Evolutionary conservation across 1,140 invertebrate species (phyloP), one percentile per base, ranked within the genome.

Genomic region (Drosophila funebris): DNA sequence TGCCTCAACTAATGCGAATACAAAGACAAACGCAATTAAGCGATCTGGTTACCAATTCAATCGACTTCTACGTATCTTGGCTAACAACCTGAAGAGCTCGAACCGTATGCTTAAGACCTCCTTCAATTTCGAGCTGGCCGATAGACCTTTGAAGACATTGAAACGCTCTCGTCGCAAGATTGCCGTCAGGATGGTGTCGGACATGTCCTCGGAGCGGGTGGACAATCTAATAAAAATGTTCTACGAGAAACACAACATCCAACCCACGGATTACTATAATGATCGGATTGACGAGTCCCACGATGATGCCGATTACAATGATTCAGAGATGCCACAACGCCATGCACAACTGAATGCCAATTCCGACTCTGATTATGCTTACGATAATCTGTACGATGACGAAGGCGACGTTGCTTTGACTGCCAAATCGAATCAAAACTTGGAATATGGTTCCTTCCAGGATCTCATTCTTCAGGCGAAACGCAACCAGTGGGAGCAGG

Each of bases 131-230:
- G 88, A 90, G 36, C 37, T 90, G 22, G 75, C 66, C 18, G 79
- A 90, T 20, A 73, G 53, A 31, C 46, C 82, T 3, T 20, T 29
- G 3, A 84, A 84, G 16, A 36, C 75, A 1, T 37, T 76, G 6
- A 90, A 84, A 13, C 75, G 88, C 18, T 37, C 72, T 1, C 82
- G 83, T 0, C 70, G 88, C 0, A 90, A 88, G 67, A 90, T 90
- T 16, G 80, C 83, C 16, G 77, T 90, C 1, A 84, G 74, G 56
- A 90, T 90, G 88, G 83, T 90, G 7, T 89, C 88, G 5, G 88
- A 90, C 33, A 73, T 90, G 70, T 81, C 88, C 4, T 74, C 83
- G 1, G 73, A 90, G 36, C 66, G 61, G 6, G 76, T 90, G 5
- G 83, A 90, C 20, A 62, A 84, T 11, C 50, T 90, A 8, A 37